Base-by-base conservation (phyloP, 2,113 vertebrate genomes). In the Gymnarchus niloticus region DNA sequence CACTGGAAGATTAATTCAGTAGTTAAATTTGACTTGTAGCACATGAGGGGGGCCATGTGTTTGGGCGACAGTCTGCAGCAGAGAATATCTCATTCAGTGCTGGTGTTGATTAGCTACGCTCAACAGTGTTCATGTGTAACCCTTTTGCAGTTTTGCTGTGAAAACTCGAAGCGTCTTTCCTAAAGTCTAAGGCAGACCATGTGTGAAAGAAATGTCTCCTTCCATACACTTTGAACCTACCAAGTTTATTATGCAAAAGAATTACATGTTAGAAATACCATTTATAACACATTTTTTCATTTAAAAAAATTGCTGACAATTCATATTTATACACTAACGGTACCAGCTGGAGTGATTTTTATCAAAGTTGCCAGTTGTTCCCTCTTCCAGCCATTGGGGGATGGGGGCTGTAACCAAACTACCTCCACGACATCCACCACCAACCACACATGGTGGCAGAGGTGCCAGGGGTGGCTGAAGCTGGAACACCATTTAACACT, bases 181-280 rank as follows among this genome's bases (percentile, higher is more conserved):
- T 33, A 28, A 14, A 12, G 3, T 61, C 25, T 61, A 9, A n/a
- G n/a, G n/a, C n/a, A n/a, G n/a, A n/a, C 33, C 65, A 73, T 41
- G 2, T 1, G 5, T 73, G 4, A 28, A 25, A 56, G 25, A 49
- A 61, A 48, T 14, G 37, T 28, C 33, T 1, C 10, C 33, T 48
- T 46, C 52, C n/a, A n/a, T 17, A 56, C 49, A 5, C 86, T 88
- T 91, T 91, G 87, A 91, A 90, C 90, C 90, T 89, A 90, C 90
- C 89, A 92, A 89, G 86, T 94, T 94, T 93, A 94, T 94, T 93
- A 91, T 93, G 93, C 89, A 94, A 94, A 95, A 94, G 84, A 91
- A 89, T 89, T 85, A 87, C 90, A 93, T 91, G 91, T 89, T 92
- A 89, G 83, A 65, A 69, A 84, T 84, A 69, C 46, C 46, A 73